phyloP scores from a whole-genome alignment of 2,888 invertebrate genomes.

The Rhabditophanes sp. region DNA sequence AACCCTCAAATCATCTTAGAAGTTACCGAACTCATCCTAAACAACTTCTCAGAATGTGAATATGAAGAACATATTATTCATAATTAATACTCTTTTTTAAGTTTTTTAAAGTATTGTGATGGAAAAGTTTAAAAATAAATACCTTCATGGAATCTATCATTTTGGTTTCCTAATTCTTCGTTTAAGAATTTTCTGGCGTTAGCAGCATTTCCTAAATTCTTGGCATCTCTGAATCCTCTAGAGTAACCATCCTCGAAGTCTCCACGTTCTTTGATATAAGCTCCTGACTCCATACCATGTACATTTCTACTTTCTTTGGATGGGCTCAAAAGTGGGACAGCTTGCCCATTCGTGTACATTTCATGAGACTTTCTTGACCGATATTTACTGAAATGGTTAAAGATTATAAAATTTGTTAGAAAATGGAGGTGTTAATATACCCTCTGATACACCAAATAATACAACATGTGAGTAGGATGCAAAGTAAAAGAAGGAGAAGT shows the following conservation, averaged over 20 bases:
- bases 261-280: conserved; percentile 14
- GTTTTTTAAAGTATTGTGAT: too few relatives aligned
- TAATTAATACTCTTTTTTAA: too few relatives aligned
- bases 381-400: conserved; percentile 10
- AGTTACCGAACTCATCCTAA: too few relatives aligned
- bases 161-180: conserved; percentile 30
- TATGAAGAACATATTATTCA: too few relatives aligned
- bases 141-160: conserved; percentile 36
- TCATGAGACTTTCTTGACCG: too few relatives aligned
- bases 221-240: conserved; percentile 42
- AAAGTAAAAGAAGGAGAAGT: conserved; percentile 35
- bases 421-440: conserved; percentile 15
- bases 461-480: conserved; percentile 39
- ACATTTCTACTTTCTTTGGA: conserved; percentile 13
- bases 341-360: conserved; percentile 34
- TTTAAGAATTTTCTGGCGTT: conserved; percentile 31
- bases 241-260: conserved; percentile 44
- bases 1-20: too few relatives aligned
- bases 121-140: too few relatives aligned
- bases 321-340: conserved; percentile 31
- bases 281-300: conserved; percentile 2
- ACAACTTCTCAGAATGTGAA: too few relatives aligned
- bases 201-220: conserved; percentile 24
- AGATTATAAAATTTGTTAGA: conserved; percentile 3
- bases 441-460: conserved; percentile 39